Conservation (phyloP, 2,888 invertebrate species). For the Orthosia gothica region DNA sequence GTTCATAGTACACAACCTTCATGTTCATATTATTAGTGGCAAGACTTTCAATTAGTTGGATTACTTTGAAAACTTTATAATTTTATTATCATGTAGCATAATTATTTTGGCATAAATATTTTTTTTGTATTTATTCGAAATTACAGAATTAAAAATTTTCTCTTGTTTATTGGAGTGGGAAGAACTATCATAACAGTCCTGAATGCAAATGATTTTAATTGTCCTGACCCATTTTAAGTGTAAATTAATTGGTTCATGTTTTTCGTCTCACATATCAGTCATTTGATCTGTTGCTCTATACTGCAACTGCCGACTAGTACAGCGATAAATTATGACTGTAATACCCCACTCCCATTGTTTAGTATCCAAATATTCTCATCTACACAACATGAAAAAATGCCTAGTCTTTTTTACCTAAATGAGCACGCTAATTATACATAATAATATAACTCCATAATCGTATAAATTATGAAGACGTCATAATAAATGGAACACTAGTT, state of each 20-base stretch:
- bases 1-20: conserved; percentile 71
- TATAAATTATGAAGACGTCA: conserved; percentile 74
- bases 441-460: conserved; percentile 71
- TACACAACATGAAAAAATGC: neutral
- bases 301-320: neutral
- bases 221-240: neutral
- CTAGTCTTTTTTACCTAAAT: neutral
- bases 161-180: neutral
- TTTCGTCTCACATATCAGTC: neutral
- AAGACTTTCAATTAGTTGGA: conserved; percentile 32
- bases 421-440: conserved; percentile 26
- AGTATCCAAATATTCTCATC: neutral
- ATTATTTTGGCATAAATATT: neutral
- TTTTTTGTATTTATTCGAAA: neutral
- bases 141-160: neutral
- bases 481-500: conserved; percentile 65
- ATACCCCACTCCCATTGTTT: neutral
- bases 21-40: conserved; percentile 53
- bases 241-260: neutral
- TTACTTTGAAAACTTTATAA: neutral
- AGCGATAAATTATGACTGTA: neutral
- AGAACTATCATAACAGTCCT: neutral
- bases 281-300: conserved; percentile 1
- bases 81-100: neutral
- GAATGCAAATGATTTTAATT: neutral